These are phyloP conservation scores for Anguilla obscura DNA, from an alignment of 2,797 vertebrate species.

Conservation along the genomic window DNA sequence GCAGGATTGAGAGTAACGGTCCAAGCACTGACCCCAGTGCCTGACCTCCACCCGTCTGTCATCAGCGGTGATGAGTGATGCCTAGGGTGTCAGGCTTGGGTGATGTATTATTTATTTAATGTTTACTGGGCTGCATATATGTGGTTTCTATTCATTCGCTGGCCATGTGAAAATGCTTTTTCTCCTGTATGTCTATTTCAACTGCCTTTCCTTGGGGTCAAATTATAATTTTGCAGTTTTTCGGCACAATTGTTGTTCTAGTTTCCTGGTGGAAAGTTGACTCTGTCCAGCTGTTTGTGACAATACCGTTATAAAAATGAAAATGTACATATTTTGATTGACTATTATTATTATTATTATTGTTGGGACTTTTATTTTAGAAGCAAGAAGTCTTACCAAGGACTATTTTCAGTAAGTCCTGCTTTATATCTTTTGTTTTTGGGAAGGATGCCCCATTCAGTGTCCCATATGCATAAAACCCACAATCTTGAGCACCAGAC, in stretches of 20 bases:
- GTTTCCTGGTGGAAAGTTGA: not conserved
- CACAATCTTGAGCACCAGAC: not conserved
- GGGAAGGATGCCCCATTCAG: not conserved
- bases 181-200: not conserved
- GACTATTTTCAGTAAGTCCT: slow-evolving; percentile 1
- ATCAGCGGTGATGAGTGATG: slow-evolving; percentile 22
- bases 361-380: not conserved
- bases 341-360: not conserved
- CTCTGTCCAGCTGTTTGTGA: not conserved
- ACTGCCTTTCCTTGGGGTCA: not conserved
- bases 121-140: not conserved
- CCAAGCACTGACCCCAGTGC: not conserved
- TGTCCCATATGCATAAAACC: not conserved
- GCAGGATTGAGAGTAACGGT: not conserved
- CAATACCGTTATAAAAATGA: slow-evolving; percentile 3
- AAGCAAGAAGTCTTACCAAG: slow-evolving; percentile 18
- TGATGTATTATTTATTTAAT: slow-evolving; percentile 12
- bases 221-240: not conserved
- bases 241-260: not conserved
- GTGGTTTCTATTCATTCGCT: not conserved
- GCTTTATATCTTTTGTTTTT: not conserved
- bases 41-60: slow-evolving; percentile 28
- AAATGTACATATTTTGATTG: not conserved
- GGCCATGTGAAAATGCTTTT: not conserved
- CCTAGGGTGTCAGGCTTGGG: not conserved